These are phyloP conservation scores for Diogma glabrata DNA, from an alignment of 2,888 invertebrate species.

Conservation along the genomic window DNA sequence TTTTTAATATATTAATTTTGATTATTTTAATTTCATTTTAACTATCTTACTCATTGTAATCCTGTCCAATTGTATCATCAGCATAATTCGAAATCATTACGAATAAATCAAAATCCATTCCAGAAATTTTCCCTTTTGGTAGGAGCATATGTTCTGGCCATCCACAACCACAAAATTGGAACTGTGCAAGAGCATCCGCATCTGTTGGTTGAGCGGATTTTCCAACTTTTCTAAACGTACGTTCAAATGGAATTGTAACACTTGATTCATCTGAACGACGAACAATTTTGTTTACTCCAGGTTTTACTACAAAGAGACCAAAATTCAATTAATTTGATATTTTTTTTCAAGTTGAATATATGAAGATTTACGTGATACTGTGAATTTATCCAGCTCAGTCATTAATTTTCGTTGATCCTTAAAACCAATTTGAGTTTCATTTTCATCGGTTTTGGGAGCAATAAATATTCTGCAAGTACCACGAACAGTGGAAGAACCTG, in stretches of 20 bases:
- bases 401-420: constrained; percentile 48
- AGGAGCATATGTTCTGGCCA: constrained; percentile 77
- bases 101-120: constrained; percentile 57
- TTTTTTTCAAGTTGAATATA: background rate
- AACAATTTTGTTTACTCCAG: constrained; percentile 53
- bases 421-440: constrained; percentile 43
- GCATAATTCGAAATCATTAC: constrained; percentile 65
- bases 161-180: constrained; percentile 80
- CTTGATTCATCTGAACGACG: constrained; percentile 58
- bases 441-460: constrained; percentile 53
- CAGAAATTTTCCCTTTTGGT: constrained; percentile 54
- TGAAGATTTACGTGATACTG: constrained; percentile 25
- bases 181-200: constrained; percentile 39
- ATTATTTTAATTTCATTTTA: constrained; percentile 15
- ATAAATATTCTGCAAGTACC: constrained; percentile 58
- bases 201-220: constrained; percentile 38
- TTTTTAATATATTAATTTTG: background rate
- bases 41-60: constrained; percentile 17
- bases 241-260: constrained; percentile 71
- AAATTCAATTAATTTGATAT: background rate
- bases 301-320: constrained; percentile 42
- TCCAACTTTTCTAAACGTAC: constrained; percentile 63
- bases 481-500: constrained; percentile 31
- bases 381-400: constrained; percentile 58
- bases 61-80: constrained; percentile 36